These are phyloP conservation scores for Centropus bengalensis DNA, from an alignment of 2,113 vertebrate genomes.

Conservation along the genomic window DNA sequence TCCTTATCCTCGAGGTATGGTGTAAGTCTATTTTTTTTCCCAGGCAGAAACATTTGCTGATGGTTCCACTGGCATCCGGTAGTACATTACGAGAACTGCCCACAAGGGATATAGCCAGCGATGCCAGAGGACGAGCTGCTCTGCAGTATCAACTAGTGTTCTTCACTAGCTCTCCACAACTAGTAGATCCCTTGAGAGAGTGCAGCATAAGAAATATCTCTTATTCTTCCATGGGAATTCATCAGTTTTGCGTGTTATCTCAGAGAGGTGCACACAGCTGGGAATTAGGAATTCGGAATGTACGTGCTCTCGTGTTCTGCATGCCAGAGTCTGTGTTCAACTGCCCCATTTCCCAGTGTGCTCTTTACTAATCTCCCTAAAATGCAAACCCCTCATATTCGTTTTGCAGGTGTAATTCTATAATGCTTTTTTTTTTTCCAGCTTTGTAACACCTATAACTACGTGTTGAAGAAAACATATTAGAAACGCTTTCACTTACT, in stretches of 20 bases:
- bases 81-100: background rate
- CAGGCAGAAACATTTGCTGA: conserved; percentile 54
- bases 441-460: background rate
- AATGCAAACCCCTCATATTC: background rate
- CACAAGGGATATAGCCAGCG: background rate
- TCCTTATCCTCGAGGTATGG: conserved; percentile 62
- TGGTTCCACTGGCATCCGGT: background rate
- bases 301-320: background rate
- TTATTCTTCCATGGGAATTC: background rate
- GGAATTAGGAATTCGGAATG: background rate
- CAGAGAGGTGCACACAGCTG: background rate
- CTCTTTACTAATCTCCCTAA: background rate
- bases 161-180: background rate
- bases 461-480: background rate
- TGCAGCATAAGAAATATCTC: background rate
- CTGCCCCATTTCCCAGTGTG: background rate
- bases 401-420: background rate
- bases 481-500: background rate
- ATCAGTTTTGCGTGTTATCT: accelerated
- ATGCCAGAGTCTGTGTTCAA: background rate
- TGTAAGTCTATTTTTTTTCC: conserved; percentile 56
- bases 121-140: background rate
- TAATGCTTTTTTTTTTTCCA: background rate
- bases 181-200: background rate
- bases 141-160: accelerated